phyloP scores from a whole-genome alignment of 2,113 vertebrate species.

The Girardinichthys multiradiatus region DNA sequence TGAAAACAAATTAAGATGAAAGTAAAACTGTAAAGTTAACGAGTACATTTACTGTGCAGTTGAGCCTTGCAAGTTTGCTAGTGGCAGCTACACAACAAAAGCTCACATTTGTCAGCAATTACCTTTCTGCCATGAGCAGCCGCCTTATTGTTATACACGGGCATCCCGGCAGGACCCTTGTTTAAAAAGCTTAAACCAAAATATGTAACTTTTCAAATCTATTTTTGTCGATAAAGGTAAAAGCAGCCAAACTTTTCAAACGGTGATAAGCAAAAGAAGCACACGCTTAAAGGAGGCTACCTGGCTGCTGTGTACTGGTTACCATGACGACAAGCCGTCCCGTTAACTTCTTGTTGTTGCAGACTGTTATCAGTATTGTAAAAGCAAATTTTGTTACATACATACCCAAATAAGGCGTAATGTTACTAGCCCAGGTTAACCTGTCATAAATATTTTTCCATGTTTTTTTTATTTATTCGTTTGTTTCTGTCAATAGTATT shows the following conservation, averaged over 20 bases:
- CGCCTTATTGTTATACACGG: background rate
- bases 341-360: background rate
- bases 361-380: background rate
- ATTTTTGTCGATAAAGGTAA: background rate
- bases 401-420: no score
- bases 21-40: background rate
- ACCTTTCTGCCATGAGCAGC: background rate
- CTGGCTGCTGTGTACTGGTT: conserved; percentile 45
- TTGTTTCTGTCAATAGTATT: background rate
- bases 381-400: background rate
- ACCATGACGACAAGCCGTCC: conserved; percentile 43
- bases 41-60: no score
- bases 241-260: background rate
- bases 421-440: background rate
- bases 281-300: background rate
- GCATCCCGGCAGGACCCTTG: no score
- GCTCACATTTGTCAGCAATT: background rate
- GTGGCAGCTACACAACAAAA: no score
- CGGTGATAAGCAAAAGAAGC: background rate
- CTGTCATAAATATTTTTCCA: background rate
- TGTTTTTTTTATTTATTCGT: no score
- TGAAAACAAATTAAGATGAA: conserved; percentile 15
- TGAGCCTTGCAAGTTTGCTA: no score
- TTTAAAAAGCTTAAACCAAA: background rate
- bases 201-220: no score